phyloP scores from a whole-genome alignment of 2,113 vertebrate species.

The Xyrauchen texanus region DNA sequence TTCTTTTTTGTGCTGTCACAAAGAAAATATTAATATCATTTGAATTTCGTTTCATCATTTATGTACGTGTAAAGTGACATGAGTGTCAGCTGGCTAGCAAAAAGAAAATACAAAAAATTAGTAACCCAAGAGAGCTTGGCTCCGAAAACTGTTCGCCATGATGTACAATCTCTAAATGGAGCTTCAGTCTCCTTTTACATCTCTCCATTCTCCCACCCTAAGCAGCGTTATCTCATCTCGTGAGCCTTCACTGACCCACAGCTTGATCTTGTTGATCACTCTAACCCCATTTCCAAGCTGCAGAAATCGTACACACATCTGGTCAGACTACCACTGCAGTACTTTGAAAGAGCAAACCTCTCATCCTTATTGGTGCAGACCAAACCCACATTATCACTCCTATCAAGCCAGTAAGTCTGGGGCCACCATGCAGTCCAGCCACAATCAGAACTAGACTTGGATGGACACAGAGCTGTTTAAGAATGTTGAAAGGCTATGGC shows the following conservation, averaged over 20 bases:
- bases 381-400: background rate
- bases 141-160: background rate
- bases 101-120: no score
- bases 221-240: background rate
- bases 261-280: background rate
- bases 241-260: background rate
- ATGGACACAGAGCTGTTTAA: background rate
- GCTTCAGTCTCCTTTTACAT: constrained; percentile 11
- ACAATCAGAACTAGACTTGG: background rate
- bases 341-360: background rate
- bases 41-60: no score
- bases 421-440: background rate
- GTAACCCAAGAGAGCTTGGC: no score
- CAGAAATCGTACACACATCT: background rate
- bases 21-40: no score
- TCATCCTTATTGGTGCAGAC: background rate
- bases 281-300: background rate
- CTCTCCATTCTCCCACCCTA: background rate
- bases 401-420: background rate
- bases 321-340: background rate
- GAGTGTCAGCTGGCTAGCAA: no score
- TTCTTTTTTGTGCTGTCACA: no score
- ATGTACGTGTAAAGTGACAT: no score
- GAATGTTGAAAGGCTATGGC: constrained; percentile 30
- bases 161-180: background rate